Conservation (phyloP, 2,113 vertebrate species). For the Cyprinodon brontotheroides region DNA sequence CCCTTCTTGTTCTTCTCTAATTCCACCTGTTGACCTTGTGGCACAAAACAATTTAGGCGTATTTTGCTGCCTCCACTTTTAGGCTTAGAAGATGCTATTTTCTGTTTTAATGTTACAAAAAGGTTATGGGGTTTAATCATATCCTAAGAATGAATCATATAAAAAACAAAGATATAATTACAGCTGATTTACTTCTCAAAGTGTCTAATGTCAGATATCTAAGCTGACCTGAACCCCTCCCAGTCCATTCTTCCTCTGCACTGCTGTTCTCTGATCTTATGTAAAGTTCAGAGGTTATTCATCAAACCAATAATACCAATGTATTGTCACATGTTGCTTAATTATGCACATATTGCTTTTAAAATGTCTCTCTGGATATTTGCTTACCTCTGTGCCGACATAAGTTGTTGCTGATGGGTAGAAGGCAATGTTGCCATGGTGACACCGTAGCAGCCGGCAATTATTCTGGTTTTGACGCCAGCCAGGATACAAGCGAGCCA, state of each 20-base stretch:
- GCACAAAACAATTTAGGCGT: too few species aligned
- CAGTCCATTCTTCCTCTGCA: not conserved
- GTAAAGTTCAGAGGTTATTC: not conserved
- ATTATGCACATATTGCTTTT: conserved; percentile 21
- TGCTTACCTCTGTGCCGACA: conserved; percentile 24
- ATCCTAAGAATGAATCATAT: too few species aligned
- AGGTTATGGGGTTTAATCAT: too few species aligned
- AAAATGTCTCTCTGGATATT: conserved; percentile 28
- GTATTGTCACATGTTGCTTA: conserved; percentile 9
- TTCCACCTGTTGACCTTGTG: too few species aligned
- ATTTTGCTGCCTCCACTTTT: too few species aligned
- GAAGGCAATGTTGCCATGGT: conserved; percentile 72
- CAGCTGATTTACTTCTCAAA: not conserved
- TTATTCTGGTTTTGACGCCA: conserved; percentile 67
- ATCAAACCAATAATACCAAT: not conserved
- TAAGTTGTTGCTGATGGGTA: conserved; percentile 65
- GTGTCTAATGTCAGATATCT: not conserved
- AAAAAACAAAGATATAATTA: not conserved
- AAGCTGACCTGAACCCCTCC: not conserved
- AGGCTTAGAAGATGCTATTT: too few species aligned
- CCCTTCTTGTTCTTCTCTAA: too few species aligned
- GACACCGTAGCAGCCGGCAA: conserved; percentile 66
- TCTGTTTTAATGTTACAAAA: too few species aligned
- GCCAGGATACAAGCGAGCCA: conserved; percentile 32
- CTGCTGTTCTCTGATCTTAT: not conserved